These are phyloP conservation scores for Rhyzopertha dominica DNA, from an alignment of 1,140 invertebrate genomes.

Conservation along the genomic window DNA sequence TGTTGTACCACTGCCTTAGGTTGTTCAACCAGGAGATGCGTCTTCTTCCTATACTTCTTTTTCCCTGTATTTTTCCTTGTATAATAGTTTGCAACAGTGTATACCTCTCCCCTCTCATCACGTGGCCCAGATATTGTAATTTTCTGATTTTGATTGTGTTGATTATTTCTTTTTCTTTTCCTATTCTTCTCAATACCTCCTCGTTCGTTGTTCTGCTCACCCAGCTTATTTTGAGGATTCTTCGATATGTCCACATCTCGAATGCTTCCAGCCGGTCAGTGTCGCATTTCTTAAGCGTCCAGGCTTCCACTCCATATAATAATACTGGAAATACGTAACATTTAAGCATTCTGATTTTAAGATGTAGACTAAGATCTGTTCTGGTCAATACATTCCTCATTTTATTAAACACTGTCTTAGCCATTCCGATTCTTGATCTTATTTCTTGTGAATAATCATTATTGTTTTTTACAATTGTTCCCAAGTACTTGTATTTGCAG, in stretches of 20 bases:
- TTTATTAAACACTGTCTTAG: conserved; percentile 8
- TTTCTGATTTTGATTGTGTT: conserved; percentile 16
- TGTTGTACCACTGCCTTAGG: conserved; percentile 8
- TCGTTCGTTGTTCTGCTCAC: conserved; percentile 6
- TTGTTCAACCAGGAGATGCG: conserved; percentile 9
- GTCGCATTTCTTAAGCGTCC: conserved; percentile 13
- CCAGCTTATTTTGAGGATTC: conserved; percentile 11
- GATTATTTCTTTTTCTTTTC: conserved; percentile 15
- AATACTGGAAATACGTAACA: conserved; percentile 15
- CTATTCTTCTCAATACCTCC: conserved; percentile 12
- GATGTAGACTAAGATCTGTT: no score
- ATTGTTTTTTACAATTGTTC: not conserved
- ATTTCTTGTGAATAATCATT: conserved; percentile 8
- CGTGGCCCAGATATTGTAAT: conserved; percentile 13
- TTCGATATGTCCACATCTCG: conserved; percentile 13
- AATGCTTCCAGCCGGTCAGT: conserved; percentile 16
- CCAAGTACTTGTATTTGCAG: conserved; percentile 6
- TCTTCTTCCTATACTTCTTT: conserved; percentile 13
- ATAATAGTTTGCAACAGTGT: conserved; percentile 10
- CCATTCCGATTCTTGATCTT: conserved; percentile 11
- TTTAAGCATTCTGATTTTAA: conserved; percentile 2
- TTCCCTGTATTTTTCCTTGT: conserved; percentile 13
- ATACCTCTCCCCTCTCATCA: conserved; percentile 14
- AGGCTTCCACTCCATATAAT: conserved; percentile 16
- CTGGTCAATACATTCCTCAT: conserved; percentile 13